Evolutionary conservation across 2,113 vertebrate genomes (phyloP).

Genomic region (Otus sunia): DNA sequence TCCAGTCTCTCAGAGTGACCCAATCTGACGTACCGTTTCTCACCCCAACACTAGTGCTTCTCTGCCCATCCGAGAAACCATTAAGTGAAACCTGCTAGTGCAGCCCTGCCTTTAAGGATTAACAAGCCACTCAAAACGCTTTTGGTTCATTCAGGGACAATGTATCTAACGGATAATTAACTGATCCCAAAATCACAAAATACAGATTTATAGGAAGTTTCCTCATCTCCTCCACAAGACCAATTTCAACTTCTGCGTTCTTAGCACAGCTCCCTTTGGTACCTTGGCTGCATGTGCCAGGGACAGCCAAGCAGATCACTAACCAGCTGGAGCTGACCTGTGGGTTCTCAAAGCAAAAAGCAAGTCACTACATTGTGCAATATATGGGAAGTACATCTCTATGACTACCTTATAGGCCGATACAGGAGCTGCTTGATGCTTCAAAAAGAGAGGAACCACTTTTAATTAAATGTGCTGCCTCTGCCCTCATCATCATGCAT

Average conservation of each 20-base stretch:
- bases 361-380: neutral
- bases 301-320: neutral
- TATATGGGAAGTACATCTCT: neutral
- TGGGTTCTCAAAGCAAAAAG: neutral
- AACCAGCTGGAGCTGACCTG: neutral
- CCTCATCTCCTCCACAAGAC: neutral
- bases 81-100: neutral
- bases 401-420: neutral
- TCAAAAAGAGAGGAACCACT: neutral
- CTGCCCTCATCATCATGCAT: neutral
- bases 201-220: neutral
- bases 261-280: neutral
- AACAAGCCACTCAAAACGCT: neutral
- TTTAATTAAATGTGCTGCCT: neutral
- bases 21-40: neutral
- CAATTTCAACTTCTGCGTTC: neutral
- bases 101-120: neutral
- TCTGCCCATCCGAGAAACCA: rapidly evolving
- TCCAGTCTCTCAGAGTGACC: neutral
- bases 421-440: neutral
- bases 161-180: neutral
- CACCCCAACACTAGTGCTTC: neutral
- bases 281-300: neutral
- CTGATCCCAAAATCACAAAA: neutral
- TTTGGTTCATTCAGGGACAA: neutral